phyloP scores from a whole-genome alignment of 2,888 invertebrate species.

The Cephonodes hylas region DNA sequence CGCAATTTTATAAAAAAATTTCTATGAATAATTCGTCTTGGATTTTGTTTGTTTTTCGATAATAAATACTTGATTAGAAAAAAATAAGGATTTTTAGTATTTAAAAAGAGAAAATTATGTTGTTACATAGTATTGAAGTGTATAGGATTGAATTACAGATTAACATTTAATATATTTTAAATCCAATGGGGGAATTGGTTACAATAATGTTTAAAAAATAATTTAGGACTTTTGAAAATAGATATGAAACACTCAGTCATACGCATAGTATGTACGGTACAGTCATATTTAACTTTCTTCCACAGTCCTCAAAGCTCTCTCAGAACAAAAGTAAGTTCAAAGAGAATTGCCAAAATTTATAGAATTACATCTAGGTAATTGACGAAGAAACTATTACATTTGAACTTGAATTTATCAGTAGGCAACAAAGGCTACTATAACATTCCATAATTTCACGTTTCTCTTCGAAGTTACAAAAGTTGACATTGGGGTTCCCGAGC shows the following conservation, averaged over 20 bases:
- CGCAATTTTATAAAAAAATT: neutral
- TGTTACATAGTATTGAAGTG: too few species aligned
- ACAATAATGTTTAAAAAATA: too few species aligned
- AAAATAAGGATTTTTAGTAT: too few species aligned
- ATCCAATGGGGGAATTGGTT: too few species aligned
- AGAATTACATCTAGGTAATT: neutral
- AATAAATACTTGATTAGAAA: neutral
- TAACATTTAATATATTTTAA: too few species aligned
- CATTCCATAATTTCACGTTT: conserved; percentile 30
- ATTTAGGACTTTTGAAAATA: too few species aligned
- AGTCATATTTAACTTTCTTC: too few species aligned
- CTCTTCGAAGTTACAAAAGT: conserved; percentile 26
- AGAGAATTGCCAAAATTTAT: neutral
- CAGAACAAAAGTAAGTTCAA: neutral
- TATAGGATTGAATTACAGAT: too few species aligned
- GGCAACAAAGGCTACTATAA: conserved; percentile 31
- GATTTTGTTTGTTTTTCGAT: neutral
- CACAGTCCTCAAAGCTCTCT: neutral
- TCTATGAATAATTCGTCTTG: neutral
- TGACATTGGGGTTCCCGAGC: conserved; percentile 28
- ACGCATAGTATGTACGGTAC: too few species aligned
- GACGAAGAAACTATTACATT: conserved; percentile 21
- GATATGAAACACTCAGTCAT: too few species aligned
- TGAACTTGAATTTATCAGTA: conserved; percentile 24
- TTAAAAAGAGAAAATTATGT: too few species aligned